A percentile compares a stretch with the other conserved stretches of the same genome.
These are phyloP conservation scores for Rhagonycha fulva DNA, from an alignment of 2,888 invertebrate genomes.

Conservation along the genomic window DNA sequence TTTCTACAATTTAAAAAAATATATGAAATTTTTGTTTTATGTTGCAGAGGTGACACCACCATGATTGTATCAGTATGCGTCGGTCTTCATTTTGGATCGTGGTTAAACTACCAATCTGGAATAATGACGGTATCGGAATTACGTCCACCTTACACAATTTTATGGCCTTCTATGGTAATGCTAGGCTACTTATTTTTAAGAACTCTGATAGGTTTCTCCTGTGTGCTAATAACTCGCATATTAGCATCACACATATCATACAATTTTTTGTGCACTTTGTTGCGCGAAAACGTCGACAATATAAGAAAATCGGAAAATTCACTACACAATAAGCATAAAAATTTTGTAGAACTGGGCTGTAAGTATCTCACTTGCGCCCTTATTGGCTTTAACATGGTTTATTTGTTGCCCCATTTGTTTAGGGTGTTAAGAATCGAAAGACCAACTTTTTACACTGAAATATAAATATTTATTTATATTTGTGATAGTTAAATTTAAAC, in stretches of 20 bases:
- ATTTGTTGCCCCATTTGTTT: conserved; percentile 79
- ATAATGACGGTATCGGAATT: conserved; percentile 63
- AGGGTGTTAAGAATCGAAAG: conserved; percentile 75
- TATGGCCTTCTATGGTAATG: conserved; percentile 80
- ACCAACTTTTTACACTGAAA: conserved; percentile 84
- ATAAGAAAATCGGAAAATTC: conserved; percentile 68
- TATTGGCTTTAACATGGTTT: conserved; percentile 79
- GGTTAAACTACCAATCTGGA: conserved; percentile 84
- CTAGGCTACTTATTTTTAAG: conserved; percentile 68
- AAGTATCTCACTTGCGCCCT: conserved; percentile 82
- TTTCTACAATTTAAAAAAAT: too few relatives aligned
- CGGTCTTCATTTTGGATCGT: conserved; percentile 79
- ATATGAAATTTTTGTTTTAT: conserved; percentile 10
- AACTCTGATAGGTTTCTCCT: conserved; percentile 75
- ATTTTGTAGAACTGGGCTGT: conserved; percentile 79
- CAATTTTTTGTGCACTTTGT: conserved; percentile 70
- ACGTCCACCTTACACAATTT: conserved; percentile 71
- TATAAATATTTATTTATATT: conserved; percentile 59
- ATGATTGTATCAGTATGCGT: conserved; percentile 83
- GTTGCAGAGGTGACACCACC: conserved; percentile 83
- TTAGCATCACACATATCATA: conserved; percentile 72
- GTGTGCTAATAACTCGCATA: conserved; percentile 71
- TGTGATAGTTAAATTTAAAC: background rate
- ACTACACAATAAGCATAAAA: conserved; percentile 70
- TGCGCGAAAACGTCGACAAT: conserved; percentile 69